Conservation (phyloP, 2,797 vertebrate genomes). For the Mormyrus proboscirostris region DNA sequence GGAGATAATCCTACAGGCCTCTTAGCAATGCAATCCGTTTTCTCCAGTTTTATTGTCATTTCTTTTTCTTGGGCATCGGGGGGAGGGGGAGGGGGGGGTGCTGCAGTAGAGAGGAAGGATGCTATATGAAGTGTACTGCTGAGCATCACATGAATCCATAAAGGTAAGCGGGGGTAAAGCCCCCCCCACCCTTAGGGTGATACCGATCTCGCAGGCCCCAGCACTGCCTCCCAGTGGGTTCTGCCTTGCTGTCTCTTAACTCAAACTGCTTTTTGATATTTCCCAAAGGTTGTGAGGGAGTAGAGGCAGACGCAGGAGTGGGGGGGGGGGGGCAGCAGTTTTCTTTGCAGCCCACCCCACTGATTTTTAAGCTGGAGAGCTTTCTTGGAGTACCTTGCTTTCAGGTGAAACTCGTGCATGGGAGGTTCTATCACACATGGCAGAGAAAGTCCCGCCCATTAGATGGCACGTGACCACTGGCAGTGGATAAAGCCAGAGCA, state of each 20-base stretch:
- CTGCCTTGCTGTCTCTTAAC: constrained; percentile 35
- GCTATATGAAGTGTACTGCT: neutral
- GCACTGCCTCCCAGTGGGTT: constrained; percentile 21
- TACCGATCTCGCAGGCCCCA: constrained; percentile 28
- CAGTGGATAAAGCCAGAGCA: neutral
- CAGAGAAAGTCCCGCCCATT: constrained; percentile 20
- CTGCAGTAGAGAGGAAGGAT: neutral
- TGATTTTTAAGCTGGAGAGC: constrained; percentile 22
- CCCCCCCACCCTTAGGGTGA: neutral
- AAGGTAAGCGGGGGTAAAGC: constrained; percentile 16
- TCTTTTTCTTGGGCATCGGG: constrained; percentile 23
- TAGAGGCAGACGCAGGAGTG: neutral
- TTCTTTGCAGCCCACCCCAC: constrained; percentile 20
- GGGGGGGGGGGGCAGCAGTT: neutral
- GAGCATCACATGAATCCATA: constrained; percentile 1
- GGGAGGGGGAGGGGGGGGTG: neutral
- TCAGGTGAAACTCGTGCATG: neutral
- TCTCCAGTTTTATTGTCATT: constrained; percentile 23
- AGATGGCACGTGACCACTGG: constrained; percentile 21
- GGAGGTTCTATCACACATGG: constrained; percentile 9
- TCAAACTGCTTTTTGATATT: constrained; percentile 33
- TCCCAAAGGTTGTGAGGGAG: constrained; percentile 22
- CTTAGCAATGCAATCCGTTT: constrained; percentile 32
- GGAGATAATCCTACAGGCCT: constrained; percentile 37
- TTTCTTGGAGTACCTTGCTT: constrained; percentile 10